Base-by-base conservation (phyloP, 2,797 vertebrate genomes). In the Dendrocincla tyrannina region DNA sequence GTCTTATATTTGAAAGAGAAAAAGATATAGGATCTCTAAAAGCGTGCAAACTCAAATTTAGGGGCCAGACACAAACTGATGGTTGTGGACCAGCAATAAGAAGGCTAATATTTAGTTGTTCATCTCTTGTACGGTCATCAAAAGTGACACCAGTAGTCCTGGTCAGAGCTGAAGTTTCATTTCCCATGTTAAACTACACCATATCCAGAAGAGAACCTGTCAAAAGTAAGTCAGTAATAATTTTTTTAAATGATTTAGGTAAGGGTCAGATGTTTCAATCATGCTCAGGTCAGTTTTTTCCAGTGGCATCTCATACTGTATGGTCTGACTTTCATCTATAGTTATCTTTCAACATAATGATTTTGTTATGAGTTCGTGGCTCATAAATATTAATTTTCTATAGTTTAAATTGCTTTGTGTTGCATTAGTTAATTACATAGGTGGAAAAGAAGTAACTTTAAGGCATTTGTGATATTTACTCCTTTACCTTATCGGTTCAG, bases 1-100 rank as follows among this genome's bases (percentile, higher is more conserved):
- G 19, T 28, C 41, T 89, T 27, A 5, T 11, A 22, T 52, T 83
- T 85, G 12, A 88, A 63, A 72, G 39, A 87, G 19, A 55, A 58
- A 8, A 59, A 72, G 20, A 12, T 39, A 28, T 5, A 19, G 12
- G 10, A 3, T 75, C 16, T 13, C 20, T 55, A 15, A 33, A 88
- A 72, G 20, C 30, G 17, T 28, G 10, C 9, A 15, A 58, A 28
- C 30, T 72, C 23, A 55, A 10, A 37, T 59, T 35, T 62, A 24
- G 17, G 2, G 30, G 7, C 5, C 3, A 20, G 15, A 3, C 2
- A 46, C 1, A 5, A 59, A 35, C 4, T 83, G n/a, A 5, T 75
- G 50, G 11, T 39, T 60, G 18, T 47, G 3, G 4, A 56, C 10
- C 64, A 58, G 24, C 41, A 68, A 3, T 63, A 44, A 73, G 4